Conservation (phyloP, 2,113 vertebrate genomes). For the Ceratotherium simum region DNA sequence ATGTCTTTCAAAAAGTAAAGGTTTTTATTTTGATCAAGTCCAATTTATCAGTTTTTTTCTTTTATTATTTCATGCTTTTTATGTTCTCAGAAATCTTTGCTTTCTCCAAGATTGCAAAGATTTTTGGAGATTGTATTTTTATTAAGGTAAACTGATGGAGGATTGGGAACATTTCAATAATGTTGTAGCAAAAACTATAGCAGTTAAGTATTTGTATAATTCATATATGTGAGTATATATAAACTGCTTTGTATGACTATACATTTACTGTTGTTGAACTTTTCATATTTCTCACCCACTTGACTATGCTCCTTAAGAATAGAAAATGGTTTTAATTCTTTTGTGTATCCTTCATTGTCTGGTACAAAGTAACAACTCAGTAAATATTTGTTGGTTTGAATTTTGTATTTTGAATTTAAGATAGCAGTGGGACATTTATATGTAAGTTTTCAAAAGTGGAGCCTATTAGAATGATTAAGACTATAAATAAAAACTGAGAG, state of each 20-base stretch:
- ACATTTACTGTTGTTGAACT: background rate
- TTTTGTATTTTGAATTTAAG: background rate
- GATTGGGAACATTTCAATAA: background rate
- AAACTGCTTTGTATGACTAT: background rate
- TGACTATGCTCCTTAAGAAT: background rate
- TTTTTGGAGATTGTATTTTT: background rate
- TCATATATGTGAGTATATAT: background rate
- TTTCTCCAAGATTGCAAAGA: background rate
- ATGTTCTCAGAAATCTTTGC: background rate
- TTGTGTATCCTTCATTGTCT: background rate
- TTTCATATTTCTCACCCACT: background rate
- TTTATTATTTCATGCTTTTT: background rate
- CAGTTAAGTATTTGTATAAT: background rate
- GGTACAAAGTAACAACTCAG: background rate
- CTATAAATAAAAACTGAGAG: background rate
- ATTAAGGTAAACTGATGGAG: background rate
- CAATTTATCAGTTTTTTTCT: background rate
- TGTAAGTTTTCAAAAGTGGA: background rate
- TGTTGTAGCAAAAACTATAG: background rate
- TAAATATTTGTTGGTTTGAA: background rate
- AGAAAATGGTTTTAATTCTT: background rate
- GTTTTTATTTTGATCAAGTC: background rate
- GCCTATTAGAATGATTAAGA: background rate
- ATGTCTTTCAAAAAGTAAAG: background rate
- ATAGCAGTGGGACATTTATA: background rate